A percentile compares a stretch with the other conserved stretches of the same genome.
phyloP scores from a whole-genome alignment of 2,888 invertebrate genomes.

The Digitonthophagus gazella region DNA sequence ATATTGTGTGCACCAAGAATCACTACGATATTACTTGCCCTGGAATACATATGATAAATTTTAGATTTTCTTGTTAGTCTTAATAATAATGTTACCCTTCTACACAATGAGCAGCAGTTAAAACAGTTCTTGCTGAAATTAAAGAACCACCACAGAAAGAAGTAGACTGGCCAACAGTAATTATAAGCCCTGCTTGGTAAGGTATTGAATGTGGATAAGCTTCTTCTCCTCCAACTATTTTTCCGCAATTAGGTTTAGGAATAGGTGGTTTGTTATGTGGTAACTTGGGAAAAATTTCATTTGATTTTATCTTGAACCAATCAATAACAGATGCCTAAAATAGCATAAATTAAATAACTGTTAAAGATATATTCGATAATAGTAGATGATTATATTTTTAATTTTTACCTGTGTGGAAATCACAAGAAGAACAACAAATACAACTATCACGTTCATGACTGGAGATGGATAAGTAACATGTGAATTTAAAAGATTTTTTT shows the following conservation, averaged over 20 bases:
- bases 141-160: constrained; percentile 47
- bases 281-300: no score
- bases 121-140: constrained; percentile 46
- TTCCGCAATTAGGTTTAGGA: background rate
- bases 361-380: no score
- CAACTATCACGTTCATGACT: background rate
- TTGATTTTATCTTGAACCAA: background rate
- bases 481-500: background rate
- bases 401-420: background rate
- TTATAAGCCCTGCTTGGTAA: constrained; percentile 4
- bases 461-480: background rate
- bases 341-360: background rate
- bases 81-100: background rate
- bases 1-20: constrained; percentile 10
- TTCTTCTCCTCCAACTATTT: constrained; percentile 7
- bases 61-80: background rate
- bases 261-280: no score
- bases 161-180: background rate
- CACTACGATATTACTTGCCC: background rate
- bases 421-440: background rate
- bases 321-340: background rate
- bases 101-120: constrained; percentile 52
- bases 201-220: constrained; percentile 2
- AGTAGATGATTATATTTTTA: background rate
- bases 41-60: background rate